Conservation (phyloP, 2,113 vertebrate genomes). For the Sander lucioperca region DNA sequence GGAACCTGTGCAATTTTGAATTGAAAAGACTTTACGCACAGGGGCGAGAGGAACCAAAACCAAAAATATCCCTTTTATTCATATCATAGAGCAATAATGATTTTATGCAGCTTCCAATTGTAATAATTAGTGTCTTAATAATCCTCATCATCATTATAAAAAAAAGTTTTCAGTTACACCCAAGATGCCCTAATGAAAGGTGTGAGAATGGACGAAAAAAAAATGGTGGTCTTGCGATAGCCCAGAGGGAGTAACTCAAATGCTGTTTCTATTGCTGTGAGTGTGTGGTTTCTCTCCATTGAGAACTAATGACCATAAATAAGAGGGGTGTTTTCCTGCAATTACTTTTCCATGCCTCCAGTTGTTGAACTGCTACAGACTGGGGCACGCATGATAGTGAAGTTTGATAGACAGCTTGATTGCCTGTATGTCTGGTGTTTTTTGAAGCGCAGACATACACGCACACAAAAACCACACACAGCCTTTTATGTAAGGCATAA, state of each 20-base stretch:
- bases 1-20: conserved; percentile 39
- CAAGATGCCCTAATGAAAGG: conserved; percentile 23
- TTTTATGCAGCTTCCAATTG: conserved; percentile 61
- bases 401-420: conserved; percentile 58
- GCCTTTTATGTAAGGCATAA: conserved; percentile 26
- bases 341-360: conserved; percentile 64
- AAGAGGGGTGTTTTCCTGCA: conserved; percentile 62
- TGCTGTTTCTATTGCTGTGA: conserved; percentile 30
- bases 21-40: background rate
- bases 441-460: conserved; percentile 10
- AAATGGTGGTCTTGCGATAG: conserved; percentile 29
- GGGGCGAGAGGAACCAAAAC: conserved; percentile 24
- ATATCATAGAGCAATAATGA: conserved; percentile 57
- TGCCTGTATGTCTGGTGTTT: conserved; percentile 30
- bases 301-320: conserved; percentile 66
- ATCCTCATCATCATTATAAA: conserved; percentile 26
- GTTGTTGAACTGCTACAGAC: conserved; percentile 40
- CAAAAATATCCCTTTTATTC: conserved; percentile 57
- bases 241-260: conserved; percentile 51
- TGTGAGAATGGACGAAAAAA: conserved; percentile 17
- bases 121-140: conserved; percentile 60
- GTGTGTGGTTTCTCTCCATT: conserved; percentile 55
- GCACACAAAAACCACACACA: background rate
- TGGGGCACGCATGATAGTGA: conserved; percentile 2
- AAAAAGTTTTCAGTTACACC: conserved; percentile 31